Evolutionary conservation across 2,113 vertebrate genomes (phyloP).

Genomic region (Chamaea fasciata): DNA sequence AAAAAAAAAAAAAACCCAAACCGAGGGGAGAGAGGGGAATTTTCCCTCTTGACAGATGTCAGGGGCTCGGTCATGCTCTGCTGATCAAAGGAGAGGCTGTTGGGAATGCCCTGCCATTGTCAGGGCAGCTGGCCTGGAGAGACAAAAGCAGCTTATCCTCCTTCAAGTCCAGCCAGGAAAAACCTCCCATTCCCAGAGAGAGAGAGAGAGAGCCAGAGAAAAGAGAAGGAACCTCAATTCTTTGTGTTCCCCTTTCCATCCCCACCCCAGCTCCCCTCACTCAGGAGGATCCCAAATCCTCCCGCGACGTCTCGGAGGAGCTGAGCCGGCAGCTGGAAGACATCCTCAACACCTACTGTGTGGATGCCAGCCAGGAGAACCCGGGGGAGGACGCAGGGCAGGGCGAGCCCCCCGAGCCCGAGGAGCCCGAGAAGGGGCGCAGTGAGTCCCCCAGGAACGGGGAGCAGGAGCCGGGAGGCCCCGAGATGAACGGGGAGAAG

Average conservation of each 20-base stretch:
- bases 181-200: neutral
- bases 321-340: conserved; percentile 93
- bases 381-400: conserved; percentile 68
- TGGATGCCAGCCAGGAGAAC: conserved; percentile 74
- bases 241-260: neutral
- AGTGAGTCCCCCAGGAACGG: conserved; percentile 76
- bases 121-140: neutral
- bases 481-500: conserved; percentile 84
- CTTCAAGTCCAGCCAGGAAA: neutral
- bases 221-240: too few species aligned
- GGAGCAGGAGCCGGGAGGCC: conserved; percentile 72
- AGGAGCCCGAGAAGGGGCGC: conserved; percentile 69
- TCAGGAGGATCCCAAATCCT: conserved; percentile 56
- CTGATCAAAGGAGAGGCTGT: neutral
- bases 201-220: too few species aligned
- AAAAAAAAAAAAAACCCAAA: too few species aligned
- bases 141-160: neutral
- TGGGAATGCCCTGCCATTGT: neutral
- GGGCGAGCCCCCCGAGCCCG: conserved; percentile 66
- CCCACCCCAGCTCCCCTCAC: neutral
- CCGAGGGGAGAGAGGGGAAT: too few species aligned
- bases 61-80: neutral
- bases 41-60: conserved; percentile 14
- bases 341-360: conserved; percentile 92
- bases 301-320: conserved; percentile 86